These are phyloP conservation scores for Epizoanthus rinbou DNA, from an alignment of 92 coral and sea anemone species.

Conservation along the genomic window DNA sequence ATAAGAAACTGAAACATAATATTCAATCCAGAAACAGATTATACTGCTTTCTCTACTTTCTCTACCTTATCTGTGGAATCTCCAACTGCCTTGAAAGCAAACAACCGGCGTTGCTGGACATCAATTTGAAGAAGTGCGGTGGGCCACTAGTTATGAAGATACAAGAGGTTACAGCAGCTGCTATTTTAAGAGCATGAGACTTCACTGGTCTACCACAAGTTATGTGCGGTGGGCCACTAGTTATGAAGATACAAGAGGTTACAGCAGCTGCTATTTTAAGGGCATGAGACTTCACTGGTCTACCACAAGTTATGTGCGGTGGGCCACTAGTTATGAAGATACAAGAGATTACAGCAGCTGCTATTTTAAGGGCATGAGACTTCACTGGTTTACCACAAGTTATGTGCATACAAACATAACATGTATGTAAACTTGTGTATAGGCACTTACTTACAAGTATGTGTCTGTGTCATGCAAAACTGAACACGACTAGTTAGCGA, in stretches of 20 bases:
- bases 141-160: constrained; percentile 68
- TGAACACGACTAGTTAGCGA: too few species aligned
- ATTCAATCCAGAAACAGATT: too few species aligned
- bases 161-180: neutral
- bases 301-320: neutral
- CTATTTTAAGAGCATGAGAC: neutral
- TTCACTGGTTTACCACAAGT: neutral
- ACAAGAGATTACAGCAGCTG: neutral
- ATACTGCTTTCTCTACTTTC: neutral
- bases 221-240: constrained; percentile 69
- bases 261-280: neutral
- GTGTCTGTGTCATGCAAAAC: too few species aligned
- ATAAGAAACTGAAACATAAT: too few species aligned
- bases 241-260: neutral
- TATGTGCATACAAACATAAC: too few species aligned
- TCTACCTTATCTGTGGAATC: constrained; percentile 79
- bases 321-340: constrained; percentile 68
- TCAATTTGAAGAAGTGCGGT: constrained; percentile 62
- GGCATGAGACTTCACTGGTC: neutral
- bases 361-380: neutral
- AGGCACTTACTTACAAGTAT: too few species aligned
- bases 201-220: neutral
- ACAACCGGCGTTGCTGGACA: constrained; percentile 66
- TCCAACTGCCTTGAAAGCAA: constrained; percentile 71
- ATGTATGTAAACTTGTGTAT: too few species aligned